Evolutionary conservation across 1,140 invertebrate genomes (phyloP).

Genomic region (Drosophila rhopaloa): DNA sequence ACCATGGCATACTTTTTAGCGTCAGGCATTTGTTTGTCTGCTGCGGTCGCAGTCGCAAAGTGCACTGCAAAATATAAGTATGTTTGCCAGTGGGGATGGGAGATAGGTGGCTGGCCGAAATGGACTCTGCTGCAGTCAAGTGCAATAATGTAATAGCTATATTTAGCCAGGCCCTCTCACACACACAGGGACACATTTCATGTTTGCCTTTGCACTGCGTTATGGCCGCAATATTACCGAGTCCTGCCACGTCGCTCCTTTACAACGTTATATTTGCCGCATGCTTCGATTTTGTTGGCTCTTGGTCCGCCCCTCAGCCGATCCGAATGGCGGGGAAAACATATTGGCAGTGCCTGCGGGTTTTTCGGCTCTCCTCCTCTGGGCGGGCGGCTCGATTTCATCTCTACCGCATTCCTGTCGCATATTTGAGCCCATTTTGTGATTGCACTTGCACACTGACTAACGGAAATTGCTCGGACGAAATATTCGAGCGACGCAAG

Average conservation of each 20-base stretch:
- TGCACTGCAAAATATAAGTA: slow-evolving; percentile 37
- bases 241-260: slow-evolving; percentile 49
- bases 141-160: slow-evolving; percentile 78
- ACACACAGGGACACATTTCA: slow-evolving; percentile 20
- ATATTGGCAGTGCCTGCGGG: slow-evolving; percentile 54
- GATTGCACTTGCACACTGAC: slow-evolving; percentile 66
- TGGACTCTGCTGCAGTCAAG: slow-evolving; percentile 68
- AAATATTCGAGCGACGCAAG: slow-evolving; percentile 66
- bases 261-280: slow-evolving; percentile 48
- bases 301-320: background rate
- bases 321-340: slow-evolving; percentile 20
- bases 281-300: slow-evolving; percentile 56
- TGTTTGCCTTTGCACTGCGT: slow-evolving; percentile 44
- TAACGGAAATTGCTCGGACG: slow-evolving; percentile 63
- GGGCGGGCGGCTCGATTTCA: slow-evolving; percentile 54
- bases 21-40: slow-evolving; percentile 46
- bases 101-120: slow-evolving; percentile 26
- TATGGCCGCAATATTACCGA: slow-evolving; percentile 56
- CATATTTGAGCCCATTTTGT: slow-evolving; percentile 65
- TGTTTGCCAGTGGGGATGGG: background rate
- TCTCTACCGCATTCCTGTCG: slow-evolving; percentile 69
- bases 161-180: slow-evolving; percentile 33
- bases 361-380: slow-evolving; percentile 19
- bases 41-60: slow-evolving; percentile 57
- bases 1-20: slow-evolving; percentile 54